Evolutionary conservation across 2,113 vertebrate species (phyloP), one percentile per base, ranked within the genome.

Genomic region (Circaetus gallicus): DNA sequence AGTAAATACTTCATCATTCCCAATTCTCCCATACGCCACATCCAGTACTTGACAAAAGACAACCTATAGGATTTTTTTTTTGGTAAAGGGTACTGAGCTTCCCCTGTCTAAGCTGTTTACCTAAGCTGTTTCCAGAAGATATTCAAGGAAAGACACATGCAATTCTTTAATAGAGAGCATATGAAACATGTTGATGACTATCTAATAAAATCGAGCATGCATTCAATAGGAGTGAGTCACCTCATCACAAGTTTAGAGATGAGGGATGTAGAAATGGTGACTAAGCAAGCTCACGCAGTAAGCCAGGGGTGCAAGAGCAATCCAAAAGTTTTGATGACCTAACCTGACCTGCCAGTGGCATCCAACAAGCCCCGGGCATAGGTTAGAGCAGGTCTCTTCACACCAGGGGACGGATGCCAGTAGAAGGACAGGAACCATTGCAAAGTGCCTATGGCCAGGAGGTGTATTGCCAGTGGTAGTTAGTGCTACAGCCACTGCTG

Each of bases 1-100:
- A 93, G 63, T 81, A 84, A 97, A 86, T 95, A 83, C 82, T 96
- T 94, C 90, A 88, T 91, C 94, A 78, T 74, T 91, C 82, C 65
- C 29, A 47, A 34, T 93, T 89, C 86, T 93, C 82, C 82, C 93
- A 82, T 25, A 34, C 3, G 18, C 73, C 0, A 3, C 74, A 88
- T 86, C 53, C 86, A 85, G 25, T 20, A 77, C 32, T 94, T 77
- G 62, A 84, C 29, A 76, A 92, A 40, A 79, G 20, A 45, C 36
- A 91, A 77, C 5, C 16, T 58, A 80, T 5, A 88, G 45, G 49
- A 34, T 65, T 6, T 29, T 38, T 50, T 58, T 74, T 91, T 74
- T 66, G 19, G 15, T 89, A 72, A 80, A 88, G 76, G 28, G 18
- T 43, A 79, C 42, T 62, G 22, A 91, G 62, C 78, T 79, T 94